Base-by-base conservation (phyloP, 2,113 vertebrate species). In the Tetraodon nigroviridis region DNA sequence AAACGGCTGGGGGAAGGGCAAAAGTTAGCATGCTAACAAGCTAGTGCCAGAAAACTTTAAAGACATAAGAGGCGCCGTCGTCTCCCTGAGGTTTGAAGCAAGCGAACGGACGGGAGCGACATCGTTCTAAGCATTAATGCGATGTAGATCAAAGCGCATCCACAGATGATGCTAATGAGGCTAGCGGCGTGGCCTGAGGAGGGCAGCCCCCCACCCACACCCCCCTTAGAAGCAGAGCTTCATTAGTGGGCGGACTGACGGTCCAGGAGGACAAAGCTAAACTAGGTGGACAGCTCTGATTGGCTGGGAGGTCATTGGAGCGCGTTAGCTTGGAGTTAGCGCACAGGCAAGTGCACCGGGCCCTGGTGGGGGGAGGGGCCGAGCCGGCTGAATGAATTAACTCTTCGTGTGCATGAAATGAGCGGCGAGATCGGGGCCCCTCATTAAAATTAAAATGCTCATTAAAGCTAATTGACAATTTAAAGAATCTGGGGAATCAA, bases 401-500 rank as follows among this genome's bases (percentile, higher is more conserved):
- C 32, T 37, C 32, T 37, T 37, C 32, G 3, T 37, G 32, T 12
- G 32, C 32, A 7, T 21, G 29, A 20, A 48, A 66, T 64, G 59
- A 51, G 64, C 21, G 32, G 10, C 61, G 72, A 64, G 75, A 78
- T 83, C 64, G 66, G 70, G 71, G 73, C 57, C 52, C 49, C 84
- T 89, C 88, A 88, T 91, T 90, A 90, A 91, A 91, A 89, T 90
- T 88, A 90, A 90, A 87, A 67, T 47, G 52, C 84, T 90, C 87
- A 90, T 91, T 91, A 90, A 90, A 89, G 85, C 75, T 86, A 89
- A 90, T 88, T 86, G 89, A 47, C 86, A 88, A 90, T 88, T 88
- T 86, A 86, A 83, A 64, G 72, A 79, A 84, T 74, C 66, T 55
- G 67, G 27, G 67, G 79, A 70, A 83, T 81, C 72, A 68, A 69